A percentile compares a stretch with the other conserved stretches of the same genome.
Evolutionary conservation across 2,113 vertebrate species (phyloP).

Genomic region (Okapia johnstoni): DNA sequence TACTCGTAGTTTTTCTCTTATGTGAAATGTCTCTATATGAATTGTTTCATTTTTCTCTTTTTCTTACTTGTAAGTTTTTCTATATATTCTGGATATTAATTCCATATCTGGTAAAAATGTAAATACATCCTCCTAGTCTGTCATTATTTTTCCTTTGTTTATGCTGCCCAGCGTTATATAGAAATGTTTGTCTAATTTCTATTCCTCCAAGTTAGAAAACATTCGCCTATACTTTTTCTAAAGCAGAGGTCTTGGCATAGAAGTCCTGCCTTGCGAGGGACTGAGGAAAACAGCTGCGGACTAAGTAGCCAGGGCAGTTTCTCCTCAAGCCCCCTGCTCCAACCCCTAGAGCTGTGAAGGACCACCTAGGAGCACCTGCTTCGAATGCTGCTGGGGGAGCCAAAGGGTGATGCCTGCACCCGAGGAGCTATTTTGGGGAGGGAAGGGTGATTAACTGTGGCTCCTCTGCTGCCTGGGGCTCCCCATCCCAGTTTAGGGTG

Average conservation of each 20-base stretch:
- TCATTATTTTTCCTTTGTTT: conserved; percentile 15
- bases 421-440: neutral
- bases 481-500: neutral
- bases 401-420: neutral
- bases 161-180: neutral
- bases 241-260: neutral
- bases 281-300: neutral
- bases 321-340: neutral
- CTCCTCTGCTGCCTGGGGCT: neutral
- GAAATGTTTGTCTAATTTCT: neutral
- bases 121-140: neutral
- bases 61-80: neutral
- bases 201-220: neutral
- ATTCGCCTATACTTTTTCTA: neutral
- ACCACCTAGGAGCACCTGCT: neutral
- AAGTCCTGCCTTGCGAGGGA: neutral
- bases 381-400: neutral
- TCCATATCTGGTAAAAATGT: neutral
- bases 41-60: neutral
- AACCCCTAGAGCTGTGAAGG: neutral
- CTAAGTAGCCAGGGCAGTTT: neutral
- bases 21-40: neutral
- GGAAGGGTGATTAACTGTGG: neutral
- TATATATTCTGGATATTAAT: neutral
- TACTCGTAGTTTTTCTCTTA: neutral